Evolutionary conservation across 2,888 invertebrate genomes (phyloP).

Genomic region (Drosophila prolongata): DNA sequence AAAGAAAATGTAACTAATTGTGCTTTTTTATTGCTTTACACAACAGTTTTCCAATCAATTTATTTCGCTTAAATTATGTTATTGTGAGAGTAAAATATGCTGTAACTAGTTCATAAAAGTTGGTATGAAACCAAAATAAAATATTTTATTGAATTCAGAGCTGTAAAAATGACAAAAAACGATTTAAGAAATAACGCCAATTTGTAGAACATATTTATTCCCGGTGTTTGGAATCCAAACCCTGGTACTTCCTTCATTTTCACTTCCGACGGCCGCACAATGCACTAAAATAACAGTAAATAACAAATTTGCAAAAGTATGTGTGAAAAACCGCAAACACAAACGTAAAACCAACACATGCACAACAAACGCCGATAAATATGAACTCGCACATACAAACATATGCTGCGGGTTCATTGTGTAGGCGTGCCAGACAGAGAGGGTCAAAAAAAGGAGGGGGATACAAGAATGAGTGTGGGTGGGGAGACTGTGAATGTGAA

Average conservation of each 20-base stretch:
- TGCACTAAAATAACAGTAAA: slow-evolving; percentile 80
- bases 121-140: too few relatives aligned
- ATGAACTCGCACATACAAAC: slow-evolving; percentile 47
- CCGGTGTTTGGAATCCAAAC: slow-evolving; percentile 2
- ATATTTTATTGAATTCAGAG: too few relatives aligned
- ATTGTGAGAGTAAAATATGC: too few relatives aligned
- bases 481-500: background rate
- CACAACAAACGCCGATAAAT: slow-evolving; percentile 24
- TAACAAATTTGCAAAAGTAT: slow-evolving; percentile 78
- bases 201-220: too few relatives aligned
- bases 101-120: too few relatives aligned
- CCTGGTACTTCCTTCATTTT: slow-evolving; percentile 49
- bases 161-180: too few relatives aligned
- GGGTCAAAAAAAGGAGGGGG: background rate
- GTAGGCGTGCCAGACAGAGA: slow-evolving; percentile 54
- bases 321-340: slow-evolving; percentile 50
- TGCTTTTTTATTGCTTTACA: too few relatives aligned
- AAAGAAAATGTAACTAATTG: too few relatives aligned
- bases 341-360: slow-evolving; percentile 46
- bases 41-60: background rate
- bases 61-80: too few relatives aligned
- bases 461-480: background rate
- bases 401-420: slow-evolving; percentile 49
- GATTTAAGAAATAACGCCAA: too few relatives aligned
- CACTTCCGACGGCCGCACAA: slow-evolving; percentile 54